Evolutionary conservation across 1,140 invertebrate genomes (phyloP), one percentile per base, ranked within the genome.

Genomic region (Platyscapa corneri): DNA sequence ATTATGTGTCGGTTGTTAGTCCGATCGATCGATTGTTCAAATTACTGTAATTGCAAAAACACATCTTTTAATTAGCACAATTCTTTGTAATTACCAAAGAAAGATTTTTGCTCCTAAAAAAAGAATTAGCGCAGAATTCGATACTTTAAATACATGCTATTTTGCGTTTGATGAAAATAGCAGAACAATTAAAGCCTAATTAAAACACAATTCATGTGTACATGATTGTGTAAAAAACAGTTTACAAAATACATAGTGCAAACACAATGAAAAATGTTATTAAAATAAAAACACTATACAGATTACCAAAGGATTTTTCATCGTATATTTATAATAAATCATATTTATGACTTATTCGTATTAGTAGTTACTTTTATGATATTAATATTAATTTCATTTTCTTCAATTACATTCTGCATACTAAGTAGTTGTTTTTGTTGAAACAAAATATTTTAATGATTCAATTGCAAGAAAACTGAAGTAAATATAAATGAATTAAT

Each of bases 11-110:
- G 64, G 23, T 86, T 46, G 78, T 82, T 83, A 86, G 75, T 34
- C 37, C 16, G 64, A 60, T 78, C 80, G 46, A 86, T 83, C 85
- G 79, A 86, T 86, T 34, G 56, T 67, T 34, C 32, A 30, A 42
- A 86, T 86, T 67, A 86, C 84, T 70, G 84, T 82, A 82, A 86
- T 86, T 82, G 79, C 60, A 32, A 78, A 79, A 82, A 72, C 42
- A 86, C 80, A 79, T 34, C 5, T 46, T 82, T 82, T 86, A 72
- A 86, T 86, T 78, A 67, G 56, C n/a, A 65, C 78, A 37, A 85
- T 85, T 82, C 67, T 37, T 42, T 7, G 53, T 81, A 81, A 81
- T 85, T 85, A 60, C 27, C 20, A 32, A 60, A 74, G 65, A 23
- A 72, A 42, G 82, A 46, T 78, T 83, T 65, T 75, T 80, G 60